A percentile compares a stretch with the other conserved stretches of the same genome.
phyloP scores from a whole-genome alignment of 2,113 vertebrate genomes.

The Aegithalos caudatus region DNA sequence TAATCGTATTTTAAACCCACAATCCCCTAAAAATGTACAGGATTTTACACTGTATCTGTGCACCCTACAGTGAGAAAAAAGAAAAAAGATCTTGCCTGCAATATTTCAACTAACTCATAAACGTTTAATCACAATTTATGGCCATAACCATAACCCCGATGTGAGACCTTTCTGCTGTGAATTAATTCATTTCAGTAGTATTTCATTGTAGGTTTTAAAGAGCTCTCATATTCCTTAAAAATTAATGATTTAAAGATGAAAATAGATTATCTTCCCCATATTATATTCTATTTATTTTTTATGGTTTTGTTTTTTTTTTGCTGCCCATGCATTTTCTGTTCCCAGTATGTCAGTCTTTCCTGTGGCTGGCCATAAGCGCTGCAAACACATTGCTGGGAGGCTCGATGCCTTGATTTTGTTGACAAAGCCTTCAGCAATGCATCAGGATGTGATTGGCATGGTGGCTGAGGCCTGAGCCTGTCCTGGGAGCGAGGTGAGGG shows the following conservation, averaged over 20 bases:
- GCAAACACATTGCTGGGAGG: fast-evolving
- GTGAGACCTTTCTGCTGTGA: background rate
- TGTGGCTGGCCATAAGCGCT: background rate
- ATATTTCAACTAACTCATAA: constrained; percentile 19
- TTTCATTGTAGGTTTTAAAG: background rate
- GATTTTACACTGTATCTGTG: background rate
- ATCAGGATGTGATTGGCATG: fast-evolving
- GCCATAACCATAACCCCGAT: background rate
- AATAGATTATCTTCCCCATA: background rate
- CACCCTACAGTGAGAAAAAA: background rate
- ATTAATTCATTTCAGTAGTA: constrained; percentile 2
- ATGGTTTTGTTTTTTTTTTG: background rate
- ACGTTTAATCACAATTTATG: constrained; percentile 7
- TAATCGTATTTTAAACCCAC: background rate
- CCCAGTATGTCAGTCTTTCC: background rate
- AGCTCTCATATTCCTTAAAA: background rate
- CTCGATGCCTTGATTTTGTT: background rate
- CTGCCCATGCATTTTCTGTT: background rate
- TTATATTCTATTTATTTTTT: background rate
- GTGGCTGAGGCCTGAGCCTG: background rate
- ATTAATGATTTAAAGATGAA: background rate
- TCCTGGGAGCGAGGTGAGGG: fast-evolving
- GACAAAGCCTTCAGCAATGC: background rate
- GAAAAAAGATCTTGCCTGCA: background rate
- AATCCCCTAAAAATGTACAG: background rate